These are phyloP conservation scores for Bradynema listronoti DNA, from an alignment of 1,140 invertebrate species.

Conservation along the genomic window DNA sequence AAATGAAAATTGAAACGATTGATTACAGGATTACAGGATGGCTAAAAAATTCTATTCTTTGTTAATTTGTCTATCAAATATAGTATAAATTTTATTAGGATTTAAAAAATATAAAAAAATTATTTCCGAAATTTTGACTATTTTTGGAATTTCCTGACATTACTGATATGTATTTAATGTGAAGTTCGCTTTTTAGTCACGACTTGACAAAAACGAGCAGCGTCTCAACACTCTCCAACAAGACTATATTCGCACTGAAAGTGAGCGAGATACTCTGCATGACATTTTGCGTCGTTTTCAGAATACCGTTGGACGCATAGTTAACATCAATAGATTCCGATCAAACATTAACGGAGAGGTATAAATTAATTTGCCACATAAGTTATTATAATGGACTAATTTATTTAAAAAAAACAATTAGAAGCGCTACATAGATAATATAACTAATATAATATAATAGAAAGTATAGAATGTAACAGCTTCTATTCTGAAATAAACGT, in stretches of 20 bases:
- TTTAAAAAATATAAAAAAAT: no score
- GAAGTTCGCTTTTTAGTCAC: slow-evolving; percentile 48
- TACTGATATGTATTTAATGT: no score
- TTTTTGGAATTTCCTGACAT: no score
- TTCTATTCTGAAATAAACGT: slow-evolving; percentile 13
- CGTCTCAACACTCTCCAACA: slow-evolving; percentile 50
- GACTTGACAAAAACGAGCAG: slow-evolving; percentile 54
- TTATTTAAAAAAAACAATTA: no score
- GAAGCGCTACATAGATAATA: slow-evolving; percentile 1
- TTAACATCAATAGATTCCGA: slow-evolving; percentile 43
- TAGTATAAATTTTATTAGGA: no score
- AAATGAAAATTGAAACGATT: no score
- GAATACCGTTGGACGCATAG: slow-evolving; percentile 41
- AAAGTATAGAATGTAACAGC: not conserved
- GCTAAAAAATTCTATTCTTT: no score
- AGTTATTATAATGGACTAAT: no score
- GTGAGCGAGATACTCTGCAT: slow-evolving; percentile 44
- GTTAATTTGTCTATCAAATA: no score
- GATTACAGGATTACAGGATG: no score
- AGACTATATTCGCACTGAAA: slow-evolving; percentile 53
- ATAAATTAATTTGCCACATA: not conserved
- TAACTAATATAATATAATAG: no score
- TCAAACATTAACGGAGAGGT: slow-evolving; percentile 25
- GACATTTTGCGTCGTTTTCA: slow-evolving; percentile 54
- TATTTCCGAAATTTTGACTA: no score